phyloP scores from a whole-genome alignment of 2,113 vertebrate species.

The Poeciliopsis occidentalis region DNA sequence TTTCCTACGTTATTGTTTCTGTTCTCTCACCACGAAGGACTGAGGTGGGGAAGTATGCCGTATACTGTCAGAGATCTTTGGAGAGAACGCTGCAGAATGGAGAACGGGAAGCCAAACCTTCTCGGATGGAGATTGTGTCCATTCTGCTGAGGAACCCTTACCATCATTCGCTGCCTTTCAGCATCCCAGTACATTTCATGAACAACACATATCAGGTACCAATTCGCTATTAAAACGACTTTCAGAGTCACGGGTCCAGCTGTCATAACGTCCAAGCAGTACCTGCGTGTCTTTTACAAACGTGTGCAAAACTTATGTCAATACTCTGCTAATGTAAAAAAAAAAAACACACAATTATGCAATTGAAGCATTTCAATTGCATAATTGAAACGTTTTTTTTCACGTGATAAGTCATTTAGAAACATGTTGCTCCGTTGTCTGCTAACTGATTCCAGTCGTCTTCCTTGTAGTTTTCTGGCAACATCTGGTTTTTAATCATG shows the following conservation, averaged over 20 bases:
- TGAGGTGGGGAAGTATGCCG: slow-evolving; percentile 89
- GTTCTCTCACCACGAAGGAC: slow-evolving; percentile 67
- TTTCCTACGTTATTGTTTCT: not conserved
- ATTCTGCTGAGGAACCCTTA: slow-evolving; percentile 91
- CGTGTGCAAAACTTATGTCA: too few species aligned
- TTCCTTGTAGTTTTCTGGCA: too few species aligned
- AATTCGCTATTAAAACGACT: not conserved
- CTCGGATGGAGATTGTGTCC: slow-evolving; percentile 90
- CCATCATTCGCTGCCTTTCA: slow-evolving; percentile 91
- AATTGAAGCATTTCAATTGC: too few species aligned
- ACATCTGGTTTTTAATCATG: too few species aligned
- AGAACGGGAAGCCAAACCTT: slow-evolving; percentile 88
- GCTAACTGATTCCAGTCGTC: too few species aligned
- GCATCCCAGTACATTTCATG: slow-evolving; percentile 92
- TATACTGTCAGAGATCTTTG: slow-evolving; percentile 89
- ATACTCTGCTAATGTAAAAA: too few species aligned
- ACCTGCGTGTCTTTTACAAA: too few species aligned
- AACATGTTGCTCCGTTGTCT: too few species aligned
- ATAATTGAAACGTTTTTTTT: too few species aligned
- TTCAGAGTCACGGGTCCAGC: not conserved
- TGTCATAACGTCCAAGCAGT: not conserved
- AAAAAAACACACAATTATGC: too few species aligned
- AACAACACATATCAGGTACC: slow-evolving; percentile 89
- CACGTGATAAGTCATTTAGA: too few species aligned
- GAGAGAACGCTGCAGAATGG: slow-evolving; percentile 85